These are phyloP conservation scores for Yponomeuta evonymella DNA, from an alignment of 2,888 invertebrate genomes.

Conservation along the genomic window DNA sequence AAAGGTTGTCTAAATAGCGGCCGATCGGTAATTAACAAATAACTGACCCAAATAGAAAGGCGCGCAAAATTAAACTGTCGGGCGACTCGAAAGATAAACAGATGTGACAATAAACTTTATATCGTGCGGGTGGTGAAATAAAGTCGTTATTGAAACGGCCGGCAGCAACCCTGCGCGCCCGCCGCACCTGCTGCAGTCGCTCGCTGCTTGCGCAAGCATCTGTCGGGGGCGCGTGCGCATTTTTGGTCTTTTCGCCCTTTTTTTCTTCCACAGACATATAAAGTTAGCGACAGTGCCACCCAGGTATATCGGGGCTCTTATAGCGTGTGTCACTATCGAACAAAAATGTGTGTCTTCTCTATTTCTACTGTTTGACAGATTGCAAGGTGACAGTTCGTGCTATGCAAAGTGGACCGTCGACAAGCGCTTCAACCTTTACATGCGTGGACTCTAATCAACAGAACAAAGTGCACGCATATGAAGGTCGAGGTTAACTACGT, in stretches of 20 bases:
- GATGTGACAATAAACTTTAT: constrained; percentile 2
- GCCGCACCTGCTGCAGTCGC: constrained; percentile 62
- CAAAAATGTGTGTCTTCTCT: too few relatives aligned
- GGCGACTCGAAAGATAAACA: neutral
- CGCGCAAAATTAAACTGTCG: neutral
- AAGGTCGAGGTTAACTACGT: too few relatives aligned
- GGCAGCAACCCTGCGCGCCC: constrained; percentile 45
- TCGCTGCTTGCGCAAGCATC: constrained; percentile 63
- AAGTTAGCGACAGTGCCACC: constrained; percentile 19
- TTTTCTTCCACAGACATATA: constrained; percentile 37
- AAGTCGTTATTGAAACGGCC: constrained; percentile 8
- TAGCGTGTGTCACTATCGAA: too few relatives aligned
- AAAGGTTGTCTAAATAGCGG: constrained; percentile 1
- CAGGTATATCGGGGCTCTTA: too few relatives aligned
- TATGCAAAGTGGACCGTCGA: too few relatives aligned
- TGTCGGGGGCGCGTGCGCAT: constrained; percentile 50
- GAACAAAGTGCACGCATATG: too few relatives aligned
- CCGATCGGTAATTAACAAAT: constrained; percentile 1
- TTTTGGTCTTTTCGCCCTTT: constrained; percentile 31
- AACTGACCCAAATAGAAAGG: neutral
- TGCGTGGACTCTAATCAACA: too few relatives aligned
- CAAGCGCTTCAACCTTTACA: too few relatives aligned
- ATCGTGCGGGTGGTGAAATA: neutral
- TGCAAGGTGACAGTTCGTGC: too few relatives aligned
- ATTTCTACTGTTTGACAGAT: too few relatives aligned